These are phyloP conservation scores for Yponomeuta cagnagella DNA, from an alignment of 2,888 invertebrate species.

Conservation along the genomic window DNA sequence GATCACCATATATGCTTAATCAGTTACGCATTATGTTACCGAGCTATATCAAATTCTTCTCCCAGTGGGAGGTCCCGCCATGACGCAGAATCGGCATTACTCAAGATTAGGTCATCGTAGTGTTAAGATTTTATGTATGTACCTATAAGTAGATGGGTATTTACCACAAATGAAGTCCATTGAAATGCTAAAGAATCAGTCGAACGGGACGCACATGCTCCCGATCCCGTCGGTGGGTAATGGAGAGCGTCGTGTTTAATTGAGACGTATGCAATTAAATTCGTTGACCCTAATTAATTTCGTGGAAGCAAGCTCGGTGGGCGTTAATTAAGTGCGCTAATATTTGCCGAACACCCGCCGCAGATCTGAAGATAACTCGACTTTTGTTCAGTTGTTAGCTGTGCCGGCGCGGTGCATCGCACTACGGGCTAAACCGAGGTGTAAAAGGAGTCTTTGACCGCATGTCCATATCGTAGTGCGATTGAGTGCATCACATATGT, in stretches of 20 bases:
- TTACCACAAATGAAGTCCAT: not conserved
- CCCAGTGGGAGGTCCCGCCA: conserved; percentile 8
- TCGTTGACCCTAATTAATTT: conserved; percentile 72
- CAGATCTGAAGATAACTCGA: conserved; percentile 23
- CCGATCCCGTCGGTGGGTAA: not conserved
- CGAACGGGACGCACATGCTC: not conserved
- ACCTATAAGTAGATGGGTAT: too few species aligned
- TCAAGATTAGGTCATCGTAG: conserved; percentile 5
- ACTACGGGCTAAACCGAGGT: conserved; percentile 3
- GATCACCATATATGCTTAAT: conserved; percentile 15
- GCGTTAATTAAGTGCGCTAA: conserved; percentile 65
- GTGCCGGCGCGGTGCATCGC: not conserved
- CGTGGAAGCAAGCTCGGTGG: conserved; percentile 62
- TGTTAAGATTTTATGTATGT: not conserved
- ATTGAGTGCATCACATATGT: conserved; percentile 54
- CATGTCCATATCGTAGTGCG: conserved; percentile 29
- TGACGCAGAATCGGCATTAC: conserved; percentile 4
- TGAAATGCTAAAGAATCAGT: not conserved
- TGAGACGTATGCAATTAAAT: conserved; percentile 70
- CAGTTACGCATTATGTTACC: conserved; percentile 13
- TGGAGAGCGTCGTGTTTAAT: conserved; percentile 48
- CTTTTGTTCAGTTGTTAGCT: conserved; percentile 23
- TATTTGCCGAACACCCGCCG: conserved; percentile 51
- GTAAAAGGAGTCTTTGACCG: conserved; percentile 12
- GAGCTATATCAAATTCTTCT: conserved; percentile 15